These are phyloP conservation scores for Neosilurus mollespiculum DNA, from an alignment of 2,797 vertebrate species.

Conservation along the genomic window DNA sequence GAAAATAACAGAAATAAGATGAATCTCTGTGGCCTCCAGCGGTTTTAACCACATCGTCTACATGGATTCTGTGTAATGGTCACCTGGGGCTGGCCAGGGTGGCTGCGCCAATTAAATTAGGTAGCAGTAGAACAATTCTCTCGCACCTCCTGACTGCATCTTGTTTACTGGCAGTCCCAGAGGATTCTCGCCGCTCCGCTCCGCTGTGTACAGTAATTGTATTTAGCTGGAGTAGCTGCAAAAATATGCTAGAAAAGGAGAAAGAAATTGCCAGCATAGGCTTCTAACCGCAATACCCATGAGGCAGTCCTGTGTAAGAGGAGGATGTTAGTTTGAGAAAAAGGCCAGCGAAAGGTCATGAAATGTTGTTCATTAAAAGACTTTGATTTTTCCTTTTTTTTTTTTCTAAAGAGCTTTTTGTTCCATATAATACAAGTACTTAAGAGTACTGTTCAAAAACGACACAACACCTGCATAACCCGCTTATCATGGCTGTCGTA, in stretches of 20 bases:
- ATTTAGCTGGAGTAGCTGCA: conserved; percentile 52
- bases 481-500: no score
- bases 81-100: conserved; percentile 75
- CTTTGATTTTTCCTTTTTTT: conserved; percentile 7
- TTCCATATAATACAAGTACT: conserved; percentile 9
- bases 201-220: conserved; percentile 62
- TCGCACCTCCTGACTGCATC: conserved; percentile 49
- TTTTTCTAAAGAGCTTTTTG: conserved; percentile 18
- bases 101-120: conserved; percentile 81
- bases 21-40: conserved; percentile 58
- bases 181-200: conserved; percentile 48
- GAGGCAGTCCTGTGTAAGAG: conserved; percentile 25
- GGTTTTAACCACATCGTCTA: conserved; percentile 73
- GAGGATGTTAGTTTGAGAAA: conserved; percentile 35
- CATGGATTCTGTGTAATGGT: conserved; percentile 73
- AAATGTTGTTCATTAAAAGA: conserved; percentile 24
- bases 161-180: conserved; percentile 54
- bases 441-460: neutral
- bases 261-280: conserved; percentile 35
- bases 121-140: conserved; percentile 57
- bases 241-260: conserved; percentile 49
- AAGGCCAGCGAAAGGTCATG: conserved; percentile 35
- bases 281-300: conserved; percentile 51
- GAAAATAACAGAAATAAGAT: conserved; percentile 41
- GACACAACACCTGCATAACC: neutral